Evolutionary conservation across 2,113 vertebrate species (phyloP), one percentile per base, ranked within the genome.

Genomic region (Phoxinus phoxinus): DNA sequence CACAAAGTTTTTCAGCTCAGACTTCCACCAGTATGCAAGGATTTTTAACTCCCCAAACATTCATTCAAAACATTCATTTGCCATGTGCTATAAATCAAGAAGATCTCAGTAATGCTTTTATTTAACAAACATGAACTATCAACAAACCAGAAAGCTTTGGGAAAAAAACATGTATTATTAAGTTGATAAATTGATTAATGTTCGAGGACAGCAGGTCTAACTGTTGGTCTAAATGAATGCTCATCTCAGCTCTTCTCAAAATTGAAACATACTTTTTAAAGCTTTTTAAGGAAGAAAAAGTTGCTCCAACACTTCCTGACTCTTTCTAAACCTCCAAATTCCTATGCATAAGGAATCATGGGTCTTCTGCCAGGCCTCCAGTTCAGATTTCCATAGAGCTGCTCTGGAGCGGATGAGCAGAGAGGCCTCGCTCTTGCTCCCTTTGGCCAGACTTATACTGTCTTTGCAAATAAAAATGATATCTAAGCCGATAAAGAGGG

Each of bases 401-500:
- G 83, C 81, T 80, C 89, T 88, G 71, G 86, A 81, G 27, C 90
- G 88, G 37, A 91, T 89, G 69, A 85, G 35, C 80, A 87, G 84
- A 35, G 90, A 87, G 3, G 63, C 6, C 30, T 91, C 87, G 81
- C 76, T 91, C 53, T 91, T 90, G 78, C 85, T 91, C 1, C 89
- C 90, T 79, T 87, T 87, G 37, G 90, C 86, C 67, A 92, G 73
- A 83, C 79, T 88, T 1, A 92, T 51, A 21, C 90, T 88, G n/a
- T 89, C 88, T 83, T 88, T 91, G 27, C 88, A 88, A 84, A 92
- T 92, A 77, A 87, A 89, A 25, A 91, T 30, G 0, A 90, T 79
- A 83, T 92, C 91, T 35, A 92, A 6, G 4, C 90, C 91, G 56
- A 92, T 90, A 46, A 92, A 92, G 13, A 90, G 56, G 41, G 85